Evolutionary conservation across 2,797 vertebrate species (phyloP).

Genomic region (Philypnodon macrostomus): DNA sequence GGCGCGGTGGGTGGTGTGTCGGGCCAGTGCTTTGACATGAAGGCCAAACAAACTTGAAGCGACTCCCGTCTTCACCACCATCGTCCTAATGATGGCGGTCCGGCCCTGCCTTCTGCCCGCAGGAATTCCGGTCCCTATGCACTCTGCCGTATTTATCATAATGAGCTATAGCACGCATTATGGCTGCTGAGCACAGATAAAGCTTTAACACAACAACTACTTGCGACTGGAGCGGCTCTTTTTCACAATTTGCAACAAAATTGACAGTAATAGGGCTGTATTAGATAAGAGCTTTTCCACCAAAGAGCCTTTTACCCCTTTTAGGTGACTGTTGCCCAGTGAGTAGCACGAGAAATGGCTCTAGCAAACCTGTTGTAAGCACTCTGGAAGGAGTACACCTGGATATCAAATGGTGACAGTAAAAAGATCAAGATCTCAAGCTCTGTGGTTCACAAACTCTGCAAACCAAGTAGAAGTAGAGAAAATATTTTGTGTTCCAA

Average conservation of each 20-base stretch:
- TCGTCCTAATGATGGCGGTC: constrained; percentile 30
- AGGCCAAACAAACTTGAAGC: constrained; percentile 33
- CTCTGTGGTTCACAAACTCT: no score
- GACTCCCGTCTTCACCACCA: constrained; percentile 33
- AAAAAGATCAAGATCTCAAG: no score
- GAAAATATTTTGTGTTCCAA: no score
- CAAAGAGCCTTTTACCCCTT: neutral
- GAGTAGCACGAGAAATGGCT: constrained; percentile 1
- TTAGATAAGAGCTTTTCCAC: constrained; percentile 5
- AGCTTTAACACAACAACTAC: constrained; percentile 3
- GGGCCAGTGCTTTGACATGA: constrained; percentile 34
- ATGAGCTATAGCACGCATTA: constrained; percentile 14
- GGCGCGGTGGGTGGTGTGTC: constrained; percentile 41
- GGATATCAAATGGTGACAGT: constrained; percentile 6
- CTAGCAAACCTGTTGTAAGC: neutral
- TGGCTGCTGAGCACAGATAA: constrained; percentile 12
- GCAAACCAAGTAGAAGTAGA: no score
- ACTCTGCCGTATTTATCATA: constrained; percentile 11
- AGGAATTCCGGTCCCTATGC: neutral
- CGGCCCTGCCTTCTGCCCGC: constrained; percentile 3
- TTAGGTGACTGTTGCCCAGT: constrained; percentile 6
- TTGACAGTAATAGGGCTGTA: constrained; percentile 2
- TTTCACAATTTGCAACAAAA: constrained; percentile 1
- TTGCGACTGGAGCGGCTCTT: neutral
- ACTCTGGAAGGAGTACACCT: constrained; percentile 7